These are phyloP conservation scores for Dione juno DNA, from an alignment of 2,888 invertebrate species.

Conservation along the genomic window DNA sequence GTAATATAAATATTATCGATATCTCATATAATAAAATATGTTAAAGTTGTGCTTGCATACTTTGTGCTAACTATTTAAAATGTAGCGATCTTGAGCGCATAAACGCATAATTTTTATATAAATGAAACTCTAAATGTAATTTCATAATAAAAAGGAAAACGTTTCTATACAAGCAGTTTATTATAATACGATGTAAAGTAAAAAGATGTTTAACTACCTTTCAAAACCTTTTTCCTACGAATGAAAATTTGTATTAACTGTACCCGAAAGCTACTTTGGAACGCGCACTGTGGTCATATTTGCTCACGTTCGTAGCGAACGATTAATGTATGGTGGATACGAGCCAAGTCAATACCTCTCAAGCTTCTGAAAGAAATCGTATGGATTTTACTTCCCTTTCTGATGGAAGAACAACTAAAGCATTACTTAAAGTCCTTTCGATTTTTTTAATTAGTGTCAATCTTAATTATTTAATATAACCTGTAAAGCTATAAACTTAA, in stretches of 20 bases:
- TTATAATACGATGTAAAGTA: too few relatives aligned
- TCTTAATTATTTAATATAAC: too few relatives aligned
- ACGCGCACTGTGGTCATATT: constrained; percentile 43
- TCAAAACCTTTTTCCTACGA: not conserved
- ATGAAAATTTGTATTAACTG: constrained; percentile 36
- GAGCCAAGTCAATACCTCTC: constrained; percentile 47
- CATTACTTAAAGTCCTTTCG: not conserved
- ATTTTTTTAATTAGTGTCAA: too few relatives aligned
- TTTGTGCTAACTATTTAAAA: not conserved
- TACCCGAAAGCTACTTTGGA: constrained; percentile 36
- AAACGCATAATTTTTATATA: not conserved
- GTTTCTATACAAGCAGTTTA: too few relatives aligned
- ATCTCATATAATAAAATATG: not conserved
- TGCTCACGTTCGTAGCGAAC: constrained; percentile 45
- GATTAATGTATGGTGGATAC: constrained; percentile 49
- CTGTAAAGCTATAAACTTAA: too few relatives aligned
- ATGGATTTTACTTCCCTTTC: constrained; percentile 43
- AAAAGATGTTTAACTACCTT: too few relatives aligned
- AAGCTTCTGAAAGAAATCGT: constrained; percentile 48
- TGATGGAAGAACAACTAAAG: not conserved
- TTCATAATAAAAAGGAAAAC: too few relatives aligned
- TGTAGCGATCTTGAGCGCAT: not conserved
- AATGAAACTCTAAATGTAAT: not conserved
- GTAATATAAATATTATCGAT: not conserved
- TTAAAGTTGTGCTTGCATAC: not conserved